These are phyloP conservation scores for Metalampra italica DNA, from an alignment of 2,888 invertebrate species.

Conservation along the genomic window DNA sequence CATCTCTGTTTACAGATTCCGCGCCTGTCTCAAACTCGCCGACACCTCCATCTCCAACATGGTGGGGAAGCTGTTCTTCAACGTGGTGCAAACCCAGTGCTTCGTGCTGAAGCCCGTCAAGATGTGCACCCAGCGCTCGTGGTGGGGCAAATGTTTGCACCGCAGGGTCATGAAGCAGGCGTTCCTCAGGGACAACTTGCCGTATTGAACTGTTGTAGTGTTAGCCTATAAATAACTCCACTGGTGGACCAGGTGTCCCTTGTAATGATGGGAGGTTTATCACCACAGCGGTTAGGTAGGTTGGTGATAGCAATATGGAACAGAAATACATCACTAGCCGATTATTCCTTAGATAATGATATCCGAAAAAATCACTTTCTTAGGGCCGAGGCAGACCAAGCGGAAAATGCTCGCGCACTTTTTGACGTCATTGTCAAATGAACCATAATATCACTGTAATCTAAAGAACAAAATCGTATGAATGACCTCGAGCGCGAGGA, in stretches of 20 bases:
- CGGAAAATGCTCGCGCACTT: too few species aligned
- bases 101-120: conserved; percentile 90
- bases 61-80: conserved; percentile 96
- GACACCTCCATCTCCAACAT: conserved; percentile 91
- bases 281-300: neutral
- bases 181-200: conserved; percentile 84
- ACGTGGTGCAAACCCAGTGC: conserved; percentile 95
- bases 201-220: conserved; percentile 64
- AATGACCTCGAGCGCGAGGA: too few species aligned
- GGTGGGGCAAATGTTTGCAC: conserved; percentile 90
- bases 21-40: conserved; percentile 93
- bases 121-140: conserved; percentile 85
- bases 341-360: too few species aligned
- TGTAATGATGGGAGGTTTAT: neutral
- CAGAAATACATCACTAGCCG: too few species aligned
- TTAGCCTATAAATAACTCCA: neutral
- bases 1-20: conserved; percentile 82
- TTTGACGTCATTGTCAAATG: too few species aligned
- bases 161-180: conserved; percentile 84
- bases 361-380: neutral
- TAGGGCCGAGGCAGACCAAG: too few species aligned
- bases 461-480: too few species aligned
- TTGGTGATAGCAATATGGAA: neutral
- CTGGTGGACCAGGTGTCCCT: too few species aligned
- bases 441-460: too few species aligned